These are phyloP conservation scores for Ostrea denselamellosa DNA, from an alignment of 1,140 invertebrate genomes.

Conservation along the genomic window DNA sequence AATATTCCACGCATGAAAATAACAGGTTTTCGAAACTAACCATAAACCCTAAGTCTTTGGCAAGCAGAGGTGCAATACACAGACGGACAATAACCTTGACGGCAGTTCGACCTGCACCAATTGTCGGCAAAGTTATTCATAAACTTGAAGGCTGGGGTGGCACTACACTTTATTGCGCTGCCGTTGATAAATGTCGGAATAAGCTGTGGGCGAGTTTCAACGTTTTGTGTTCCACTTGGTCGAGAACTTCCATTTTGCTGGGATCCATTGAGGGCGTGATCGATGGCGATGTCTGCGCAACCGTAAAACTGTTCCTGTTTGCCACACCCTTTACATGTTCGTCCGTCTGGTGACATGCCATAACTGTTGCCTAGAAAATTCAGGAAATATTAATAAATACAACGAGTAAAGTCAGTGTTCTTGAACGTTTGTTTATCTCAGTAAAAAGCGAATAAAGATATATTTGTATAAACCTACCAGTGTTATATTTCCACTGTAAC, in stretches of 20 bases:
- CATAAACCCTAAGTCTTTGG: background rate
- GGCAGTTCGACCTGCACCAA: constrained; percentile 21
- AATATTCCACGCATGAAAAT: background rate
- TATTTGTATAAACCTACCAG: constrained; percentile 82
- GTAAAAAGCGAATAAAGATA: background rate
- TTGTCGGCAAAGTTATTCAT: constrained; percentile 4
- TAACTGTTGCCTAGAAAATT: constrained; percentile 27
- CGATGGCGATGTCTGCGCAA: constrained; percentile 70
- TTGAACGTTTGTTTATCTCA: too few species aligned
- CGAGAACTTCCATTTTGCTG: background rate
- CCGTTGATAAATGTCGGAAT: background rate
- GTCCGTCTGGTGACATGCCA: constrained; percentile 34
- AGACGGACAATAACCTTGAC: background rate
- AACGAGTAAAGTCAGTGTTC: too few species aligned
- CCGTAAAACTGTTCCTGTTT: constrained; percentile 70
- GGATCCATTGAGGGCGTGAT: constrained; percentile 12
- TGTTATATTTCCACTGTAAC: constrained; percentile 93
- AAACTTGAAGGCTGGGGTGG: background rate
- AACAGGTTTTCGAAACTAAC: background rate
- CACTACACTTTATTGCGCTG: background rate
- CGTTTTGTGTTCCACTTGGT: background rate
- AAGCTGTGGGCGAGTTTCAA: background rate
- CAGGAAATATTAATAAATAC: background rate
- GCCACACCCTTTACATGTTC: constrained; percentile 64
- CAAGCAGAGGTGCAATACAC: background rate